These are phyloP conservation scores for Melanotaenia boesemani DNA, from an alignment of 2,797 vertebrate genomes.

Conservation along the genomic window DNA sequence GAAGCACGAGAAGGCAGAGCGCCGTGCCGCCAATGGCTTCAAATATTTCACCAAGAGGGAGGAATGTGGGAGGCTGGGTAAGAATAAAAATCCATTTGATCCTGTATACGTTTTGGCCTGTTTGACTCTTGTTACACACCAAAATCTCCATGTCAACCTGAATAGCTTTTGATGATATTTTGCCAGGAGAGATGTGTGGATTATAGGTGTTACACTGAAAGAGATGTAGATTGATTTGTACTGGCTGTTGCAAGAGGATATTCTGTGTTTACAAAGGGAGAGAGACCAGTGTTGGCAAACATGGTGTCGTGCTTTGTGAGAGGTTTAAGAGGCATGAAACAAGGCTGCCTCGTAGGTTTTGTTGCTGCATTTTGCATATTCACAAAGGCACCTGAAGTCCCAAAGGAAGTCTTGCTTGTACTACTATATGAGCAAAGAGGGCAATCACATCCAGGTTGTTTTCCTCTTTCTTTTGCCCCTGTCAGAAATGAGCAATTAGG, in stretches of 20 bases:
- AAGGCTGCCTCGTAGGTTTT: conserved; percentile 61
- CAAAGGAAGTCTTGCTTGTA: conserved; percentile 63
- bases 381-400: conserved; percentile 68
- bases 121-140: neutral
- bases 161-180: conserved; percentile 35
- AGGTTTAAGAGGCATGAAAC: conserved; percentile 66
- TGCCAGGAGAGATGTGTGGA: conserved; percentile 34
- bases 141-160: conserved; percentile 7
- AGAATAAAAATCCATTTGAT: conserved; percentile 35
- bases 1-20: conserved; percentile 98
- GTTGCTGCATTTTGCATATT: conserved; percentile 65
- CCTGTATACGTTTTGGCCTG: neutral
- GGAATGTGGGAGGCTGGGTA: conserved; percentile 96
- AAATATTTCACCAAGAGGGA: conserved; percentile 99
- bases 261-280: conserved; percentile 68
- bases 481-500: conserved; percentile 88
- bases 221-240: conserved; percentile 62
- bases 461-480: conserved; percentile 85
- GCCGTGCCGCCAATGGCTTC: conserved; percentile 97
- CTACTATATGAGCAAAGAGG: conserved; percentile 67
- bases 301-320: conserved; percentile 55
- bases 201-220: conserved; percentile 61
- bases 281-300: conserved; percentile 67
- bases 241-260: conserved; percentile 56
- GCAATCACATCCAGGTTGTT: conserved; percentile 84